A percentile compares a stretch with the other conserved stretches of the same genome.
phyloP scores from a whole-genome alignment of 2,797 vertebrate genomes.

The Allobates femoralis region DNA sequence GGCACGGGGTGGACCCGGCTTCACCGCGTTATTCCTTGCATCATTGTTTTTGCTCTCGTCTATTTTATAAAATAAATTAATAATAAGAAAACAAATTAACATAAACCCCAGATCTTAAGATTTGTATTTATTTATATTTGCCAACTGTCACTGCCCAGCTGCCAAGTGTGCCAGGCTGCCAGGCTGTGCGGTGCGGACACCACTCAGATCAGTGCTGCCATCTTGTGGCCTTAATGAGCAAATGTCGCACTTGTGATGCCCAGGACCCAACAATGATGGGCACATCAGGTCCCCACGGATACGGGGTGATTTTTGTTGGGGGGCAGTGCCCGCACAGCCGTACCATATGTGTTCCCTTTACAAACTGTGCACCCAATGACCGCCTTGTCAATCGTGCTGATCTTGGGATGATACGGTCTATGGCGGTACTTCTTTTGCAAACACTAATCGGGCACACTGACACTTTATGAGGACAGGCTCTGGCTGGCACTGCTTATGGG shows the following conservation, averaged over 20 bases:
- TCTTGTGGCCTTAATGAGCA: background rate
- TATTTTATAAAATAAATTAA: background rate
- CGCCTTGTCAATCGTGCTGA: too few relatives aligned
- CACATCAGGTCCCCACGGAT: too few relatives aligned
- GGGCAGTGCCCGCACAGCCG: too few relatives aligned
- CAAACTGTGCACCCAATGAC: too few relatives aligned
- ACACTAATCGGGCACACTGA: background rate
- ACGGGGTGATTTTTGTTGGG: too few relatives aligned
- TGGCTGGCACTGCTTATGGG: background rate
- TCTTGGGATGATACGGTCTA: too few relatives aligned
- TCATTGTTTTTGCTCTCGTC: background rate
- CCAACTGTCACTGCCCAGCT: background rate
- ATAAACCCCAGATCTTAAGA: background rate
- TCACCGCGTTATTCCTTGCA: background rate
- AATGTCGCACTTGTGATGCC: background rate
- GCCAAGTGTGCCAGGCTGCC: background rate
- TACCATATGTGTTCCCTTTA: too few relatives aligned
- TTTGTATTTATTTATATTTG: constrained; percentile 3
- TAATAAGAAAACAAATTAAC: background rate
- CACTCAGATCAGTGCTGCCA: constrained; percentile 17
- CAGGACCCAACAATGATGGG: too few relatives aligned
- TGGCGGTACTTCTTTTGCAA: too few relatives aligned
- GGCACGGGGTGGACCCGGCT: background rate
- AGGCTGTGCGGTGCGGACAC: background rate
- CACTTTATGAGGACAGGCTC: background rate